A percentile compares a stretch with the other conserved stretches of the same genome.
phyloP scores from a whole-genome alignment of 2,797 vertebrate species.

The Sebastes trivittatus region DNA sequence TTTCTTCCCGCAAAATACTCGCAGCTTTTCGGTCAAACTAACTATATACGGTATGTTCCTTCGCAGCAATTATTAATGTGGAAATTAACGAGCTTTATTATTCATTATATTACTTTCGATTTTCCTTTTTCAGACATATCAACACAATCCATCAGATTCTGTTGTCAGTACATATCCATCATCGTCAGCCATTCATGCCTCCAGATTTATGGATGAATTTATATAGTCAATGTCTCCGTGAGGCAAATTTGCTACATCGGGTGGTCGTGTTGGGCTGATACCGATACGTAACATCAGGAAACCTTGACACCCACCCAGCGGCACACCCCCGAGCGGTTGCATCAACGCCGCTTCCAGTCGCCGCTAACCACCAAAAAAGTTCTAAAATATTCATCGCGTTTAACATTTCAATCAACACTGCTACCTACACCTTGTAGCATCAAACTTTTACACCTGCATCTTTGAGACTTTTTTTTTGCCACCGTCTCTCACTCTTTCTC shows the following conservation, averaged over 20 bases:
- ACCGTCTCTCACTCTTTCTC: neutral
- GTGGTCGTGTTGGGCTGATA: neutral
- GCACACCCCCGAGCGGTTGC: neutral
- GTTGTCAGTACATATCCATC: neutral
- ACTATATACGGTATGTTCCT: constrained; percentile 6
- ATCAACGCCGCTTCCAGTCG: neutral
- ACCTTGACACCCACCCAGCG: neutral
- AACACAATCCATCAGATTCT: neutral
- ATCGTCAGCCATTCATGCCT: neutral
- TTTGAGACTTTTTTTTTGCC: constrained; percentile 5
- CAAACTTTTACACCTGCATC: constrained; percentile 27
- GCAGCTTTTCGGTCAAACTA: constrained; percentile 34
- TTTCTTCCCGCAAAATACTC: constrained; percentile 19
- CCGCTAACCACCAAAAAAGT: neutral
- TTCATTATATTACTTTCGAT: constrained; percentile 25
- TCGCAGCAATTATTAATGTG: constrained; percentile 21
- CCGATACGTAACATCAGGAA: neutral
- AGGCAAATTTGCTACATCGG: constrained; percentile 8
- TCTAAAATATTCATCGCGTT: constrained; percentile 35
- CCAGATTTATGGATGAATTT: neutral
- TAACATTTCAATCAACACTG: constrained; percentile 12
- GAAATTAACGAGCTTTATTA: constrained; percentile 34
- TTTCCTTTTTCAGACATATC: neutral
- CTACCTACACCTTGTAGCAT: constrained; percentile 44
- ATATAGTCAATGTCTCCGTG: neutral